A percentile compares a stretch with the other conserved stretches of the same genome.
Conservation (phyloP, 2,888 invertebrate species). For the Zygogramma bicolorata region DNA sequence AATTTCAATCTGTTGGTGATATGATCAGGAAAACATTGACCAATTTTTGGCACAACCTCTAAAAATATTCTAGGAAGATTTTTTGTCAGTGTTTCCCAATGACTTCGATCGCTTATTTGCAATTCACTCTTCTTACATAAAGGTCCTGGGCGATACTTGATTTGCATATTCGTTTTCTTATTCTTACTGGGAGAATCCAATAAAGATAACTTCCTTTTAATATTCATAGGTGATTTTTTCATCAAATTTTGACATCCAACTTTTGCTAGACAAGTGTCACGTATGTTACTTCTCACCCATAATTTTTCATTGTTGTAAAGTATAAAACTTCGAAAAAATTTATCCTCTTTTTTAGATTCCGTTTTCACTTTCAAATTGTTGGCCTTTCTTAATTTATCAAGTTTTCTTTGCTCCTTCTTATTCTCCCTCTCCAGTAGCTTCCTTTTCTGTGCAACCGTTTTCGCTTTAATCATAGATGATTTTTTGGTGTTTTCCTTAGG, state of each 20-base stretch:
- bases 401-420: conserved; percentile 34
- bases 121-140: conserved; percentile 68
- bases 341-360: conserved; percentile 5
- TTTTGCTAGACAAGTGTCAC: conserved; percentile 43
- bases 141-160: conserved; percentile 72
- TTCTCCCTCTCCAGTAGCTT: conserved; percentile 61
- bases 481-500: conserved; percentile 29
- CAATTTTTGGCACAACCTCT: conserved; percentile 68
- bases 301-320: conserved; percentile 51
- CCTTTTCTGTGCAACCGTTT: conserved; percentile 71
- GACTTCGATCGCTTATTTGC: conserved; percentile 65
- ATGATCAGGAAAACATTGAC: conserved; percentile 66
- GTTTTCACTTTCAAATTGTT: not conserved
- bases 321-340: conserved; percentile 45
- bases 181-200: conserved; percentile 62
- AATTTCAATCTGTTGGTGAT: conserved; percentile 66
- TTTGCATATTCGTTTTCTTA: conserved; percentile 55
- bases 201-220: conserved; percentile 59
- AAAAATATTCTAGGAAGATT: conserved; percentile 69
- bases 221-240: conserved; percentile 46
- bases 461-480: conserved; percentile 60
- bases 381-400: conserved; percentile 26
- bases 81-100: conserved; percentile 67
- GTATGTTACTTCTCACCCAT: conserved; percentile 43
- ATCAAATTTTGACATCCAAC: conserved; percentile 63